Percentiles rank a stretch among this genome's conserved stretches.
These are phyloP conservation scores for Ophthalmolycus amberensis DNA, from an alignment of 2,113 vertebrate genomes.

Conservation along the genomic window DNA sequence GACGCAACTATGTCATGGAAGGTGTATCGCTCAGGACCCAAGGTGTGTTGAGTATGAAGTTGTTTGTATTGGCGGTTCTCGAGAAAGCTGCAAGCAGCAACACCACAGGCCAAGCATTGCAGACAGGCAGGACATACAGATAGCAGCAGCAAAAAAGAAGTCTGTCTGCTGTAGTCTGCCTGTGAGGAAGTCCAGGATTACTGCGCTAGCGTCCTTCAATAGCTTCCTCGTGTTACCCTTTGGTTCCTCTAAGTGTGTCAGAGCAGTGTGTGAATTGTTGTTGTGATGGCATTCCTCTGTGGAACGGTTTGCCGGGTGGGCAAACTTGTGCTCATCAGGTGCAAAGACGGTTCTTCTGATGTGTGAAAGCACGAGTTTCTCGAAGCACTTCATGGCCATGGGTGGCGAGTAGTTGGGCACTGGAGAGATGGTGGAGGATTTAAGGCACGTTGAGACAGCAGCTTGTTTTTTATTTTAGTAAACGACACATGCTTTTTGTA, in stretches of 20 bases:
- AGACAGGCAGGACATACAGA: too few species aligned
- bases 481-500: neutral
- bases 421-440: neutral
- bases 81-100: too few species aligned
- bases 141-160: too few species aligned
- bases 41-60: too few species aligned
- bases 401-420: neutral
- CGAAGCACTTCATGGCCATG: neutral
- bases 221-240: neutral
- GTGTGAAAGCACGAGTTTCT: neutral
- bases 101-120: too few species aligned
- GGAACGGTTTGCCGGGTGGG: neutral
- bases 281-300: neutral
- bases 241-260: neutral
- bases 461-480: neutral
- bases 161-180: neutral
- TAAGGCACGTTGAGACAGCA: neutral
- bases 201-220: neutral
- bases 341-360: neutral
- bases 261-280: neutral
- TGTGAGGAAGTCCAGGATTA: neutral
- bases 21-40: too few species aligned
- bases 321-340: neutral
- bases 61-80: too few species aligned
- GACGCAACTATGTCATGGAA: too few species aligned